phyloP scores from a whole-genome alignment of 2,888 invertebrate genomes.

The Plebejus argus region DNA sequence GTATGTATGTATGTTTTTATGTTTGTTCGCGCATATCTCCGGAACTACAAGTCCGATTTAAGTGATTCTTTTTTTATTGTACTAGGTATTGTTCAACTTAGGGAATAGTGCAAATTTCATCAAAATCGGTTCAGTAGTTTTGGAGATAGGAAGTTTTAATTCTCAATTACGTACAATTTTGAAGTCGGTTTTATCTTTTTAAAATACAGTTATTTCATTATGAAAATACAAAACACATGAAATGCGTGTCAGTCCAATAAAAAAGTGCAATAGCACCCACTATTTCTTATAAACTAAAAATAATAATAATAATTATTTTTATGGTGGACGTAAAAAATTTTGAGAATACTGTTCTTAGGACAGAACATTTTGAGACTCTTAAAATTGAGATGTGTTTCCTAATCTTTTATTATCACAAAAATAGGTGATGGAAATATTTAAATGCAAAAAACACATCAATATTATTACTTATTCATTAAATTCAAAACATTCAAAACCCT shows the following conservation, averaged over 20 bases:
- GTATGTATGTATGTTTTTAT: too few relatives aligned
- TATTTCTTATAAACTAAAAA: background rate
- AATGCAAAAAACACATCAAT: background rate
- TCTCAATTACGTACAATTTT: too few relatives aligned
- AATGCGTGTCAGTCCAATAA: background rate
- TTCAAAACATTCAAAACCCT: background rate
- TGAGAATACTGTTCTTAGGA: background rate
- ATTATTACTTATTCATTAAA: background rate
- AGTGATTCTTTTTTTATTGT: too few relatives aligned
- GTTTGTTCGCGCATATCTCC: too few relatives aligned
- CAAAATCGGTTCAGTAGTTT: too few relatives aligned
- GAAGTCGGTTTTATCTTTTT: too few relatives aligned
- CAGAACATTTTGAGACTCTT: background rate
- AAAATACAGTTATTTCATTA: too few relatives aligned
- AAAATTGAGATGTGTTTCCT: background rate
- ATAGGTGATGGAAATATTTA: background rate
- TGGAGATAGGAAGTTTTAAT: too few relatives aligned
- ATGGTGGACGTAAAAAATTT: background rate
- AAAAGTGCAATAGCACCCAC: background rate
- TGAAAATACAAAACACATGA: background rate
- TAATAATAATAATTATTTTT: background rate
- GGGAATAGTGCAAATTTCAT: too few relatives aligned
- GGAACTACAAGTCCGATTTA: too few relatives aligned
- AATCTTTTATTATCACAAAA: background rate
- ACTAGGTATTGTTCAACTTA: too few relatives aligned